A percentile compares a stretch with the other conserved stretches of the same genome.
These are phyloP conservation scores for Coecobrya sp. DNA, from an alignment of 2,888 invertebrate species.

Conservation along the genomic window DNA sequence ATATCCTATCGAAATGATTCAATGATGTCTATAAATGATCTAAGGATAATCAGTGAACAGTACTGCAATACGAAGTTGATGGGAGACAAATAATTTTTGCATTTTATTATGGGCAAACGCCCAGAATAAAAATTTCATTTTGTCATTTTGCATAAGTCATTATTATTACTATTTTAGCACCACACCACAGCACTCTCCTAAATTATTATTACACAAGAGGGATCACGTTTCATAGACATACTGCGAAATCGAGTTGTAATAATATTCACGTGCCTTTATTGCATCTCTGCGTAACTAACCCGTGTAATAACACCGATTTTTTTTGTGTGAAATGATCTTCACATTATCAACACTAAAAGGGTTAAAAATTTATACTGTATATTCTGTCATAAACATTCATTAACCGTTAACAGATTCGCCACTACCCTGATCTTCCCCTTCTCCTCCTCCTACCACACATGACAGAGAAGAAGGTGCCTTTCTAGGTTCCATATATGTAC, in stretches of 20 bases:
- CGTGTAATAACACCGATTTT: not conserved
- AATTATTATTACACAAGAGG: not conserved
- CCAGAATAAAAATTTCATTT: conserved; percentile 39
- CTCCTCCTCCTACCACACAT: not conserved
- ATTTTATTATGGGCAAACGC: conserved; percentile 63
- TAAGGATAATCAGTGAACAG: no score
- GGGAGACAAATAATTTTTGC: conserved; percentile 39
- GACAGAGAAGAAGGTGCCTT: not conserved
- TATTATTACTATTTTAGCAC: not conserved
- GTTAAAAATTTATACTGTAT: no score
- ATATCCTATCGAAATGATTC: no score
- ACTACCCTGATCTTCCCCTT: not conserved
- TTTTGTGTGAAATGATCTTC: not conserved
- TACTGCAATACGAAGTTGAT: not conserved
- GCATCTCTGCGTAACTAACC: not conserved
- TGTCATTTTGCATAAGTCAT: conserved; percentile 1
- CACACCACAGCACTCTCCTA: not conserved
- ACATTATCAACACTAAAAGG: not conserved
- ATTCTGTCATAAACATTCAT: not conserved
- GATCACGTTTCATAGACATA: not conserved
- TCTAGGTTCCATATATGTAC: not conserved
- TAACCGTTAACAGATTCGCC: conserved; percentile 6
- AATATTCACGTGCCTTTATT: not conserved
- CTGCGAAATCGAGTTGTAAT: not conserved
- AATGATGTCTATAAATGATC: no score